Evolutionary conservation across 1,140 invertebrate genomes (phyloP).

Genomic region (Ips typographus): DNA sequence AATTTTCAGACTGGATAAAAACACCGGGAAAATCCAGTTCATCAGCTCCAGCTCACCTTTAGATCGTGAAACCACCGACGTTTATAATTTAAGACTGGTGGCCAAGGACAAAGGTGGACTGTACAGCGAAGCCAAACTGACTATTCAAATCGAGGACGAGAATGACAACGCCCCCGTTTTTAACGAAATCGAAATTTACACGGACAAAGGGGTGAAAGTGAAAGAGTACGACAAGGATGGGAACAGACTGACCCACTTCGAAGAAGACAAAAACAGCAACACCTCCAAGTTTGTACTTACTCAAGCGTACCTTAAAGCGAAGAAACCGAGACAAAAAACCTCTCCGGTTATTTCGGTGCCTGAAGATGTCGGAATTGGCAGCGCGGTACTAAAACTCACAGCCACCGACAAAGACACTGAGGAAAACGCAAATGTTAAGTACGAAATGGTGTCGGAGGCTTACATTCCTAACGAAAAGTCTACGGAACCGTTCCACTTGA

Average conservation of each 20-base stretch:
- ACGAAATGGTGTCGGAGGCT: constrained; percentile 69
- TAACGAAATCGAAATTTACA: constrained; percentile 65
- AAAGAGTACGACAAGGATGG: constrained; percentile 59
- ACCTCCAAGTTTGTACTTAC: constrained; percentile 48
- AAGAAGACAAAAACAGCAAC: constrained; percentile 50
- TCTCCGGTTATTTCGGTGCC: constrained; percentile 68
- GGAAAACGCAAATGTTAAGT: constrained; percentile 73
- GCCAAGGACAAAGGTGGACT: constrained; percentile 76
- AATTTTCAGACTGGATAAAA: constrained; percentile 73
- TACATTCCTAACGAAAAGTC: constrained; percentile 57
- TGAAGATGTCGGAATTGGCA: constrained; percentile 72
- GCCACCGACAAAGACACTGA: constrained; percentile 82
- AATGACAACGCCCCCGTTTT: constrained; percentile 83
- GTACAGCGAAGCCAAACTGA: constrained; percentile 69
- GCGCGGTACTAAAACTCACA: constrained; percentile 73
- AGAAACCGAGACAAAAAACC: constrained; percentile 40
- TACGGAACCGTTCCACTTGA: constrained; percentile 54
- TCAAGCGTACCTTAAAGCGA: constrained; percentile 42
- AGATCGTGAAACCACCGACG: constrained; percentile 72
- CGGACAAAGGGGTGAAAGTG: constrained; percentile 67
- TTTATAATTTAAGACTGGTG: constrained; percentile 70
- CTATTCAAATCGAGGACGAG: constrained; percentile 71
- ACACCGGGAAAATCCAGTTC: constrained; percentile 66
- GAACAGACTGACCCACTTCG: constrained; percentile 52
- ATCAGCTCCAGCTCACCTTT: constrained; percentile 56